Evolutionary conservation across 2,113 vertebrate genomes (phyloP), one percentile per base, ranked within the genome.

Genomic region (Nyctereutes procyonoides): DNA sequence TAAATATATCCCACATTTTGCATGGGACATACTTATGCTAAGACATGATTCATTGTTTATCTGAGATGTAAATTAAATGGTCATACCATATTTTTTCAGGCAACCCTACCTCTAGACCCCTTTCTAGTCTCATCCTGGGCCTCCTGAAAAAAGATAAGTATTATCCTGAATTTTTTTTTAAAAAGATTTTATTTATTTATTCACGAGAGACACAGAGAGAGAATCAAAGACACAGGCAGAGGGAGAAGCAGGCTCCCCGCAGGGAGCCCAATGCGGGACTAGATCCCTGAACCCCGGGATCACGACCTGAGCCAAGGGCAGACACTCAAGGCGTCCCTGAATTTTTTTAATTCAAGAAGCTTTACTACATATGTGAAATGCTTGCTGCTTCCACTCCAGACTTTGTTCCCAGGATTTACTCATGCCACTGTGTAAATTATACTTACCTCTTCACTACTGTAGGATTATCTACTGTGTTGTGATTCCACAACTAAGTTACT

Each of bases 341-440:
- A 86, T 79, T 62, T 53, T 92, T 96, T 92, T 80, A 71, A 71
- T 51, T 90, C 84, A 62, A 84, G 20, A 63, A 92, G 14, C 11
- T 26, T 60, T 76, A 38, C 51, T 69, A 15, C 77, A 7, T 76
- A 43, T 1, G 58, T 43, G 43, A 77, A 77, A 77, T 10, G 14
- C 26, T 81, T 53, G 53, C 22, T 43, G 28, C n/a, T 86, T 87
- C 63, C 38, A 67, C 16, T n/a, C 26, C 48, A 77, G n/a, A 5
- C 71, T 96, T 95, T 58, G 26, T 84, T 74, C 82, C 60, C n/a
- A 35, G 55, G 53, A 58, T 92, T 63, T 69, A 77, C 63, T 71
- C 58, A 20, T 71, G 24, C 43, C 3, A 3, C 20, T 9, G 28
- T n/a, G 22, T 81, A 8, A 13, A 89, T 71, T 60, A 35, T 13